Base-by-base conservation (phyloP, 30 jellyfish, hydroid and myxozoan species). In the Catostylus mosaicus region DNA sequence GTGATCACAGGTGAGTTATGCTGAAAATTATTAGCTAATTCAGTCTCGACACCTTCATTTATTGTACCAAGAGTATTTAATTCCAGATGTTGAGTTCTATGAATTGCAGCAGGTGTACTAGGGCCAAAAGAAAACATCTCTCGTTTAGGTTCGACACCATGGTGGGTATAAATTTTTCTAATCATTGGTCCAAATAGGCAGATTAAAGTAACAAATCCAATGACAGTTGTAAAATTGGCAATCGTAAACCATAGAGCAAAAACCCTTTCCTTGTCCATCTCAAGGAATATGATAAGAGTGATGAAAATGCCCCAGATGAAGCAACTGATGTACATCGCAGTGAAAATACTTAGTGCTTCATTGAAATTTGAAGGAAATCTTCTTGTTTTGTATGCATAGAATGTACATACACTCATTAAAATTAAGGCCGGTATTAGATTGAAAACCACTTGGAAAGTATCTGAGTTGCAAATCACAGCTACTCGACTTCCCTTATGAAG, bases 371-470 rank as follows among this genome's bases (percentile, higher is more conserved):
- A n/a, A n/a, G n/a, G n/a, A n/a, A n/a, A n/a, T n/a, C n/a, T n/a
- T n/a, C n/a, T n/a, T n/a, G 90, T 31, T 48, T 80, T 80, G 83
- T 59, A 80, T 31, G 90, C 90, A 43, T 63, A 80, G 0, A 65
- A 38, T 18, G 90, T 80, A 80, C 90, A 33, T 62, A 65, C 27
- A 27, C 52, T 43, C 90, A 80, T 38, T 40, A 80, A 8, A 30
- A 50, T n/a, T 31, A 80, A 47, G 45, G 62, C 11, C 12, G 83
- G 90, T 12, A 80, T 19, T 24, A 80, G 16, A 34, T 80, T 80
- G 52, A 80, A 24, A 19, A 50, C 35, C 1, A 80, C 40, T 0
- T 79, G 45, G 48, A 30, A 54, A 3, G 48, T 80, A 33, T 50
- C 74, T 12, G 82, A 54, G 2, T 35, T 52, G 54, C 90, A 80